Base-by-base conservation (phyloP, 2,888 invertebrate species). In the Meta bourneti region DNA sequence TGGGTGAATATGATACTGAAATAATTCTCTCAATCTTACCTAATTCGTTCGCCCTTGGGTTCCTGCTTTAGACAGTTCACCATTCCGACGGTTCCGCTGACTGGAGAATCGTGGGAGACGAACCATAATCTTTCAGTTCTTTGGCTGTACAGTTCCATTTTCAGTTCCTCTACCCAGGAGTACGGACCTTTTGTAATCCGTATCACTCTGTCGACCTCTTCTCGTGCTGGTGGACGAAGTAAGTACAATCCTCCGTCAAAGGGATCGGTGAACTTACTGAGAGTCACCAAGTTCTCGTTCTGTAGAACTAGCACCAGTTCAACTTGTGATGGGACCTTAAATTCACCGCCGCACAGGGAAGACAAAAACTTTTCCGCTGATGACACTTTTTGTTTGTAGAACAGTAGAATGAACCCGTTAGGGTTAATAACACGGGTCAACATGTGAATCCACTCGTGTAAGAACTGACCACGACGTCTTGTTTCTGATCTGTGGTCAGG, bases 101-200 rank as follows among this genome's bases (percentile, higher is more conserved):
- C 93, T 6, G 94, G 93, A 19, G 93, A 93, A 20, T 94, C 93
- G 16, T 90, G 71, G n/a, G 94, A 94, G 19, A 94, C 93, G 75
- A 96, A 93, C 95, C 96, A 96, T 51, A 96, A 94, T 49, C 78
- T 92, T 61, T 72, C 79, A 11, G 49, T 13, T 20, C 79, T 51
- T 7, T 52, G 54, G n/a, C 69, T 61, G 13, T 49, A 75, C n/a
- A 93, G 7, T 11, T 78, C 71, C 13, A 72, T 69, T 95, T 98
- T 98, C 71, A 98, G 95, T 13, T 95, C 95, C 78, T 97, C 97
- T 81, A 99, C 96, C 98, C 98, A 99, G 8, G 61, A 48, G 48
- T 79, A 81, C n/a, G 61, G 81, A 34, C 87, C 86, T 48, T 80
- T 74, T 13, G 51, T 86, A 1, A 93, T 89, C 9, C 78, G 34